Base-by-base conservation (phyloP, 2,888 invertebrate species). In the Phorcus lineatus region DNA sequence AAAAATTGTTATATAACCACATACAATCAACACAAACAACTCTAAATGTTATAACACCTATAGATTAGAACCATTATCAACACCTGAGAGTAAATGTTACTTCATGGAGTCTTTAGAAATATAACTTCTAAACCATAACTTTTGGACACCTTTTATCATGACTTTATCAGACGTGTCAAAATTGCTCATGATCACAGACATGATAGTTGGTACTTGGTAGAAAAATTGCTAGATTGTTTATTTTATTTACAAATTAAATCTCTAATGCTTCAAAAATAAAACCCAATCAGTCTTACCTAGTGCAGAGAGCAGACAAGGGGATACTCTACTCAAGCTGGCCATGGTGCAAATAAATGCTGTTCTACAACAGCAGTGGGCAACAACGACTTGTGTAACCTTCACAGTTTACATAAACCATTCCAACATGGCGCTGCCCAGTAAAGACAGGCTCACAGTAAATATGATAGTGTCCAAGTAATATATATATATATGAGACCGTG, bases 281-380 rank as follows among this genome's bases (percentile, higher is more conserved):
- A 62, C 16, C 24, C 4, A 28, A 24, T 28, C 16, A 13, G 13
- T 62, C 82, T 79, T 78, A 84, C 84, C 67, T 66, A 70, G 81
- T 3, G 80, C 62, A 24, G 81, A 7, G 19, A 82, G 75, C 11
- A 80, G 67, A 6, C 62, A 62, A n/a, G 83, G 81, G 16, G 83
- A 74, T n/a, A 82, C 74, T 54, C 83, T 80, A 74, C 83, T 81
- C 40, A 84, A 75, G 47, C 82, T 81, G 24, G 84, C 84, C 84
- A 84, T 84, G 40, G n/a, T 78, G 79, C 62, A 67, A 28, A 11
- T 28, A 13, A 28, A 22, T 17, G 19, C 16, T 24, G 16, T 62
- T 22, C 62, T 62, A 62, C 7, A 13, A 47, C 47, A 47, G 47
- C 47, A 9, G 47, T 47, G 47, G 47, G 13, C 47, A 47, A 11